These are phyloP conservation scores for Spea bombifrons DNA, from an alignment of 2,113 vertebrate genomes.

Conservation along the genomic window DNA sequence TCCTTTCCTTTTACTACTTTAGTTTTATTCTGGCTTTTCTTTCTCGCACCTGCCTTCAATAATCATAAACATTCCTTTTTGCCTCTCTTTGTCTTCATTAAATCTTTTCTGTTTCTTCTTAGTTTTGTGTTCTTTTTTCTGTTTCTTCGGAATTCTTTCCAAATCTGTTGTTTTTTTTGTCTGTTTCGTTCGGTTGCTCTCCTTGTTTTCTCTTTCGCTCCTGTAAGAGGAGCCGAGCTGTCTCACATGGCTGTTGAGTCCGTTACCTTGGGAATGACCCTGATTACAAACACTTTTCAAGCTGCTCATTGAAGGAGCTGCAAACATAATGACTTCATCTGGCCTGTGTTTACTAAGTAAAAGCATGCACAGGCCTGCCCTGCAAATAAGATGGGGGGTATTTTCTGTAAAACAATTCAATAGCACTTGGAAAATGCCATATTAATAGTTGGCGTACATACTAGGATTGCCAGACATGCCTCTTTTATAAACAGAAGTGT, in stretches of 20 bases:
- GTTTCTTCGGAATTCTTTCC: not conserved
- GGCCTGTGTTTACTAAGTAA: slow-evolving; percentile 31
- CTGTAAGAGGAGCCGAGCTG: slow-evolving; percentile 43
- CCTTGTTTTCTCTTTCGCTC: slow-evolving; percentile 13
- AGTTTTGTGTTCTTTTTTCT: not conserved
- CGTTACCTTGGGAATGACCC: slow-evolving; percentile 47
- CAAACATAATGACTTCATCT: slow-evolving; percentile 29
- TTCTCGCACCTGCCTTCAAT: not conserved
- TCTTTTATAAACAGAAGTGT: too few relatives aligned
- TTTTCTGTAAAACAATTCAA: not conserved
- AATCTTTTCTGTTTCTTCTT: not conserved
- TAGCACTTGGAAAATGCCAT: too few relatives aligned
- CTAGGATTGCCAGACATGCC: too few relatives aligned
- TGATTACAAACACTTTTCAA: slow-evolving; percentile 47
- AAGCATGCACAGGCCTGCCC: slow-evolving; percentile 43
- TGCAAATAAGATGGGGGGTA: slow-evolving; percentile 12
- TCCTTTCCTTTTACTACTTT: too few relatives aligned
- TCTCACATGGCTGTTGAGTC: slow-evolving; percentile 46
- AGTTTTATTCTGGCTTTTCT: not conserved
- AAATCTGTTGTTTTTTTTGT: not conserved
- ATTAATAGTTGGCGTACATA: too few relatives aligned
- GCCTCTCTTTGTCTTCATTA: too few relatives aligned
- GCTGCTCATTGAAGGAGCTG: slow-evolving; percentile 41
- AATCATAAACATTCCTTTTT: too few relatives aligned
- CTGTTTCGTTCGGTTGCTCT: slow-evolving; percentile 1